phyloP scores from a whole-genome alignment of 2,113 vertebrate genomes.

The Bubalus kerabau region DNA sequence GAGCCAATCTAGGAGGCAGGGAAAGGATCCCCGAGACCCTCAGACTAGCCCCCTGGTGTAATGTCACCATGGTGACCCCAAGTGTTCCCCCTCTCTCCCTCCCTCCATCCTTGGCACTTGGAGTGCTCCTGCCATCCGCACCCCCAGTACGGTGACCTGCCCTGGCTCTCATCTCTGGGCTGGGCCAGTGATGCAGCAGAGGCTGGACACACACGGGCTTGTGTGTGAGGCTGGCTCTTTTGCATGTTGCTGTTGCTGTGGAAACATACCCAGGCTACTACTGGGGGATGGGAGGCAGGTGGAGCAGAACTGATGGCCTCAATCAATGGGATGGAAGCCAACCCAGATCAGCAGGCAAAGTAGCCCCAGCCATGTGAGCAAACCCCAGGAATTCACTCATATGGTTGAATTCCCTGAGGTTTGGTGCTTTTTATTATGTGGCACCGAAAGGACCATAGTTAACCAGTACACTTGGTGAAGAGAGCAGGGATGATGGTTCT shows the following conservation, averaged over 20 bases:
- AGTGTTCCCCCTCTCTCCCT: neutral
- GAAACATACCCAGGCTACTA: fast-evolving
- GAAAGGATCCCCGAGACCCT: neutral
- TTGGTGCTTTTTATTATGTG: fast-evolving
- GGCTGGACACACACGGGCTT: neutral
- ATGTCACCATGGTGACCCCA: fast-evolving
- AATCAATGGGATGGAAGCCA: fast-evolving
- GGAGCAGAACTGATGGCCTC: neutral
- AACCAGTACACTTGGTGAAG: fast-evolving
- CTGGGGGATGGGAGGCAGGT: fast-evolving
- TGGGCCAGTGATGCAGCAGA: fast-evolving
- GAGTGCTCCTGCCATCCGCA: neutral
- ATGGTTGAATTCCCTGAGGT: fast-evolving
- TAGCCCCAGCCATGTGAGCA: fast-evolving
- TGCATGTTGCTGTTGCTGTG: fast-evolving
- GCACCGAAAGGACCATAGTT: neutral
- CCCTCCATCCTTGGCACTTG: neutral
- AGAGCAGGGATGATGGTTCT: fast-evolving
- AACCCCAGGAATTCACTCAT: fast-evolving
- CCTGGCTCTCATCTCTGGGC: neutral
- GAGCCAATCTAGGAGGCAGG: neutral
- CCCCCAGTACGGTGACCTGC: neutral
- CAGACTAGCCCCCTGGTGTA: neutral
- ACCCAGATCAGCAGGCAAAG: neutral
- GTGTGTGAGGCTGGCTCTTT: fast-evolving